Conservation (phyloP, 2,113 vertebrate species). For the Paracyprichromis sp. region DNA sequence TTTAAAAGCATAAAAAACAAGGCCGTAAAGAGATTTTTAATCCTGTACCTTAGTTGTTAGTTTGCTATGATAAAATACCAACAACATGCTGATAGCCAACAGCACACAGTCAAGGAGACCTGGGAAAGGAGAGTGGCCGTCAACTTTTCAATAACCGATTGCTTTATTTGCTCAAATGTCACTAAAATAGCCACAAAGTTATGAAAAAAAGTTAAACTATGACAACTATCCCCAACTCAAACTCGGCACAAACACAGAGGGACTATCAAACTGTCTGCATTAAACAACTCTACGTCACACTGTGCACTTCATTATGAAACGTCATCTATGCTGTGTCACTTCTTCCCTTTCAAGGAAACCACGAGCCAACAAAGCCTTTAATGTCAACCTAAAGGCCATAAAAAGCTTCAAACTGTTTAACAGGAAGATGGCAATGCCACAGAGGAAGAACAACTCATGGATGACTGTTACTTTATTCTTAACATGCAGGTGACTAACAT, state of each 20-base stretch:
- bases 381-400: neutral
- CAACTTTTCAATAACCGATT: neutral
- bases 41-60: neutral
- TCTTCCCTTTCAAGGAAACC: neutral
- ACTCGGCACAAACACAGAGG: neutral
- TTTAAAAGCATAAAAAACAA: slow-evolving; percentile 15
- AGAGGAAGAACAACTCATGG: neutral
- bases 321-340: neutral
- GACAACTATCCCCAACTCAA: neutral
- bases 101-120: neutral
- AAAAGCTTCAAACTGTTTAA: neutral
- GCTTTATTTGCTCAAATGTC: neutral
- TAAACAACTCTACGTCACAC: neutral
- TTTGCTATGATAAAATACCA: neutral
- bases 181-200: neutral
- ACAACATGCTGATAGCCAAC: neutral
- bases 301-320: neutral
- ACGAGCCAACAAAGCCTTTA: neutral
- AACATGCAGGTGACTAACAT: neutral
- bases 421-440: neutral
- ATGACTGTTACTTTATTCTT: neutral
- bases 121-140: neutral
- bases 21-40: neutral
- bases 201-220: neutral
- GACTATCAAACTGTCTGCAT: neutral